phyloP scores from a whole-genome alignment of 2,797 vertebrate species.

The Pantherophis vulpinus region DNA sequence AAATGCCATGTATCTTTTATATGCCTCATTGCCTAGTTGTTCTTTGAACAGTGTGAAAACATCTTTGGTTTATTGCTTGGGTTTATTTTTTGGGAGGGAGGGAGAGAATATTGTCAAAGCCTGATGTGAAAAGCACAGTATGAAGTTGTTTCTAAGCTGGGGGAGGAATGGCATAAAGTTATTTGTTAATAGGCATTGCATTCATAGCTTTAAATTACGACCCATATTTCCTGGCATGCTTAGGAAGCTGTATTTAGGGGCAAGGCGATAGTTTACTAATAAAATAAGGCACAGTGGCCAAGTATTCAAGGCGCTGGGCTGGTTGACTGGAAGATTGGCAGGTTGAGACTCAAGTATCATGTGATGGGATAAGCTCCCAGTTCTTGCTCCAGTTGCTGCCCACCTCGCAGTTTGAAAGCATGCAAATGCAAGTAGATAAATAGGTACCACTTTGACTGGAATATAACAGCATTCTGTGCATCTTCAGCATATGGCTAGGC shows the following conservation, averaged over 20 bases:
- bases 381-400: not conserved
- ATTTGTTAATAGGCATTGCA: not conserved
- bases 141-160: constrained; percentile 15
- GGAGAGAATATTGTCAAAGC: not conserved
- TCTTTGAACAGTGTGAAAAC: constrained; percentile 40
- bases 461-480: not conserved
- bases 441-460: not conserved
- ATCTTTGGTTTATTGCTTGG: constrained; percentile 4
- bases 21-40: constrained; percentile 57
- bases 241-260: not conserved
- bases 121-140: not conserved
- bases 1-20: constrained; percentile 37
- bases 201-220: not conserved
- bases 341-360: not conserved
- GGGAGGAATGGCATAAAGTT: not conserved
- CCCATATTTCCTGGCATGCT: not conserved
- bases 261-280: not conserved
- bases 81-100: not conserved
- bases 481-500: not conserved
- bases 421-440: not conserved
- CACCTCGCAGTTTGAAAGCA: not conserved
- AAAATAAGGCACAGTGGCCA: not conserved
- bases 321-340: not conserved
- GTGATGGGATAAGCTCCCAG: not conserved
- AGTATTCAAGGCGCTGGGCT: not conserved